Base-by-base conservation (phyloP, 2,888 invertebrate genomes). In the Tetranychus truncatus region DNA sequence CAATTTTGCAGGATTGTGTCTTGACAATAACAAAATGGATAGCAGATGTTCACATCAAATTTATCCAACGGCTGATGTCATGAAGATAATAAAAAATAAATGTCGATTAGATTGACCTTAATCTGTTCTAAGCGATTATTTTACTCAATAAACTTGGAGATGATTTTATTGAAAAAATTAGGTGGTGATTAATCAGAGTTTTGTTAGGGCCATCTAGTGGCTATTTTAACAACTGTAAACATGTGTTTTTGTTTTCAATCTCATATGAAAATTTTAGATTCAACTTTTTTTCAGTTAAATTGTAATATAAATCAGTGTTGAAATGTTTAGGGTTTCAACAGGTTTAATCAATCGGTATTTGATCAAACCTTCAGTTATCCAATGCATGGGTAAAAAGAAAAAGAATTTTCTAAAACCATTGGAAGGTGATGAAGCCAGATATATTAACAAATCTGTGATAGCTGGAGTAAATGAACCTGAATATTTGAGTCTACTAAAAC, bases 341-440 rank as follows among this genome's bases (percentile, higher is more conserved):
- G 15, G 15, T 7, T 55, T 55, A 55, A 55, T 55, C 15, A 15
- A 9, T 15, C 9, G 55, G 1, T 55, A 9, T 55, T 55, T 55
- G 15, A 15, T 15, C 15, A 9, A 15, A 55, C 55, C 55, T 2
- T 15, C 15, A 15, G 69, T 69, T 69, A 24, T 69, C 21, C 69
- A 20, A 24, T 24, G 20, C 6, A 69, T 20, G 34, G 69, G 69
- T 20, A 69, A 69, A 69, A 69, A 69, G 69, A 69, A 69, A 21
- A 69, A 69, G 34, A 24, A 24, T 20, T 4, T 24, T 20, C 69
- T 69, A 11, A 18, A 24, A n/a, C 69, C 69, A 21, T 69, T 69
- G 21, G 69, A 69, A 69, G 69, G 69, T 7, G 69, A 18, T 24
- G 69, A 69, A 5, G 69, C 69, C 11, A 69, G 34, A 69, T 69